Conservation (phyloP, 2,888 invertebrate genomes). For the Cerceris ruficornis region DNA sequence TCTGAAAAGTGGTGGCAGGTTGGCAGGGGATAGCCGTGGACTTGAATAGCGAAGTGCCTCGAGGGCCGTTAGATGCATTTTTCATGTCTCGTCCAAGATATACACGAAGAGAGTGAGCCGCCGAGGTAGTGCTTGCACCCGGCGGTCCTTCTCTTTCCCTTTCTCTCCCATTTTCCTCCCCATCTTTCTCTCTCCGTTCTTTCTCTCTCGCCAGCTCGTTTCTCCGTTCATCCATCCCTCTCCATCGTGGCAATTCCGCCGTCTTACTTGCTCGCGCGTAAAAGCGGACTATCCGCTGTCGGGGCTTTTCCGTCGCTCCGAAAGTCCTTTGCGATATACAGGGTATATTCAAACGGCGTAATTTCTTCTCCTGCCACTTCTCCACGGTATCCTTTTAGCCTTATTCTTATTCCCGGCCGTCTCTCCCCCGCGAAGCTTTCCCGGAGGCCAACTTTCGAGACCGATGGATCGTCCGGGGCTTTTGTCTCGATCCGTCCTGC, state of each 20-base stretch:
- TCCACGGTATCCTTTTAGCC: constrained; percentile 29
- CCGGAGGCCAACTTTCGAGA: constrained; percentile 59
- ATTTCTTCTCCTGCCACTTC: constrained; percentile 59
- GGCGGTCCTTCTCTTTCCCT: constrained; percentile 16
- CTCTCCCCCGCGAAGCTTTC: constrained; percentile 22
- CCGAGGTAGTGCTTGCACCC: constrained; percentile 24
- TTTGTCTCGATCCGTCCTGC: constrained; percentile 59
- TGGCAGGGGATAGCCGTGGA: constrained; percentile 71
- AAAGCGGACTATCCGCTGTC: constrained; percentile 27
- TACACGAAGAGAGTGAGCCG: constrained; percentile 52
- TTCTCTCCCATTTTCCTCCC: not conserved
- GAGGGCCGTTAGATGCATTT: constrained; percentile 79
- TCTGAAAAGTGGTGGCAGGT: constrained; percentile 79
- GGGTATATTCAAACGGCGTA: constrained; percentile 72
- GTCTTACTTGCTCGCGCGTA: constrained; percentile 10
- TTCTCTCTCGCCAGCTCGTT: not conserved
- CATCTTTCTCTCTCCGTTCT: not conserved
- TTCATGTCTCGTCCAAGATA: constrained; percentile 77
- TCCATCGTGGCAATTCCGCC: constrained; percentile 21
- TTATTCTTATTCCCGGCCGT: constrained; percentile 21
- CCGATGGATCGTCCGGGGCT: constrained; percentile 67
- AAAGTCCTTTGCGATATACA: constrained; percentile 47
- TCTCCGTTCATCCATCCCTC: constrained; percentile 26
- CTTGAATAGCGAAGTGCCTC: constrained; percentile 78
- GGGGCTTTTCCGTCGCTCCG: constrained; percentile 29